Evolutionary conservation across 2,113 vertebrate species (phyloP).

Genomic region (Eptesicus fuscus): DNA sequence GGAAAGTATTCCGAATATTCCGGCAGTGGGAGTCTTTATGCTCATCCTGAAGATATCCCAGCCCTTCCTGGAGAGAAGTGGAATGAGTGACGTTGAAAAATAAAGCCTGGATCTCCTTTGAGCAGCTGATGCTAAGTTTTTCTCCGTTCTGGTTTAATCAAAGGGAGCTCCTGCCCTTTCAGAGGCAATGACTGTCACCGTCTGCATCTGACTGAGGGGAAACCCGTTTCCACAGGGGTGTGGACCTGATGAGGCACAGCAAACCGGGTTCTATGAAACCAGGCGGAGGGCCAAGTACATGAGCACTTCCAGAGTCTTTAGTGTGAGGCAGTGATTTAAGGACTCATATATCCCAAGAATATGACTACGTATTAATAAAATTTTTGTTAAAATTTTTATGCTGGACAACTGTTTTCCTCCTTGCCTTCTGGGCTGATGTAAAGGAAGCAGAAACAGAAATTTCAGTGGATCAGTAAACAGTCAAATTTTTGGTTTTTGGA

Average conservation of each 20-base stretch:
- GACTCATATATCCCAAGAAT: not conserved
- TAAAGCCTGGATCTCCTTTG: not conserved
- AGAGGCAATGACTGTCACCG: not conserved
- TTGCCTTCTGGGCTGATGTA: not conserved
- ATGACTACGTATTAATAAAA: constrained; percentile 74
- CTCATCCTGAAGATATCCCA: constrained; percentile 77
- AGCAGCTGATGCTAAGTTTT: not conserved
- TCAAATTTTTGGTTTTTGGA: not conserved
- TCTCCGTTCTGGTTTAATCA: not conserved
- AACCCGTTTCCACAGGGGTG: fast-evolving
- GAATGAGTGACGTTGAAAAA: not conserved
- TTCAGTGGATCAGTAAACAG: not conserved
- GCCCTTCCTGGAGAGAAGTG: not conserved
- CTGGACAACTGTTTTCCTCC: fast-evolving
- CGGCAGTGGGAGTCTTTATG: constrained; percentile 90
- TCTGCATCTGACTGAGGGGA: not conserved
- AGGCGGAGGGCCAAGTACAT: not conserved
- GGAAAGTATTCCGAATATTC: constrained; percentile 95
- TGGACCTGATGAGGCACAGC: not conserved
- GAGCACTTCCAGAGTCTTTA: not conserved
- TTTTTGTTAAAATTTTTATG: constrained; percentile 59
- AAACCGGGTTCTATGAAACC: not conserved
- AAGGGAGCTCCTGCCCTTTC: not conserved
- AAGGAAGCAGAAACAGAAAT: not conserved
- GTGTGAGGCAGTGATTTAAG: not conserved